Conservation (phyloP, 2,797 vertebrate species). For the Poliocrania exsul region DNA sequence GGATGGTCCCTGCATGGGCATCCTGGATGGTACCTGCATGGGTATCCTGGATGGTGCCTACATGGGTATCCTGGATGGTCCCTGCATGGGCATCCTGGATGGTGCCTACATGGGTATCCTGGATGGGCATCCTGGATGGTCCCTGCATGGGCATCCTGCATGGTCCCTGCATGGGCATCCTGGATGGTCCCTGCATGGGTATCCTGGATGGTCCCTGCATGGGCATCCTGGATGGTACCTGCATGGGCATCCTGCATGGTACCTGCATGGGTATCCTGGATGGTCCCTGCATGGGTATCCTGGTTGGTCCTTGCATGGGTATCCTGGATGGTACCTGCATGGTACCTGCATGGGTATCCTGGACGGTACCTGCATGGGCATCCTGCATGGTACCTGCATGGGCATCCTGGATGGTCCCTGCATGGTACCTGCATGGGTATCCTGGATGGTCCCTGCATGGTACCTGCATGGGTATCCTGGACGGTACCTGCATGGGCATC, state of each 20-base stretch:
- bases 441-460: too few relatives aligned
- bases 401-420: too few relatives aligned
- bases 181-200: not conserved
- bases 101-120: too few relatives aligned
- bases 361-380: not conserved
- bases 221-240: not conserved
- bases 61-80: not conserved
- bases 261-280: not conserved
- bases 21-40: too few relatives aligned
- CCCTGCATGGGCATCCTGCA: not conserved
- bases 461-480: not conserved
- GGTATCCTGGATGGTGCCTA: too few relatives aligned
- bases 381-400: not conserved
- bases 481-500: not conserved
- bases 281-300: too few relatives aligned
- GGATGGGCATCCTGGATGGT: too few relatives aligned
- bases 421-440: not conserved
- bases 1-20: not conserved
- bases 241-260: not conserved
- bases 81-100: too few relatives aligned
- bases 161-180: not conserved
- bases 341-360: too few relatives aligned
- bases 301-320: too few relatives aligned
- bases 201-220: not conserved
- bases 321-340: too few relatives aligned